Base-by-base conservation (phyloP, 2,888 invertebrate genomes). In the Hyposoter didymator region DNA sequence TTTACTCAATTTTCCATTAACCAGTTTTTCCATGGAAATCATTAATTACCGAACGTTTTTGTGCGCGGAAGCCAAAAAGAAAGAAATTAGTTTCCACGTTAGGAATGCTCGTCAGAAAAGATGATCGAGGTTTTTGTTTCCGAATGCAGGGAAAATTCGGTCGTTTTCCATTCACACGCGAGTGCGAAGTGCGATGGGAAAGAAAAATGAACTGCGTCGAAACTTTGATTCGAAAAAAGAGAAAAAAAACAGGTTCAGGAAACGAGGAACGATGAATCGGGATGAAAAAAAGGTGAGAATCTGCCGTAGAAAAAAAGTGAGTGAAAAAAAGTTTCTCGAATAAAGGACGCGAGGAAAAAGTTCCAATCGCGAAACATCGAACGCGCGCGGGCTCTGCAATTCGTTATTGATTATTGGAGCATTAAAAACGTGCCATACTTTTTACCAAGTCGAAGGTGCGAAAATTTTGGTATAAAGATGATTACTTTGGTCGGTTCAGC, bases 51-150 rank as follows among this genome's bases (percentile, higher is more conserved):
- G 52, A 66, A 35, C 19, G 49, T 32, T 32, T n/a, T 14, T 28
- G 49, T 17, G 19, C 10, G 32, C 39, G 14, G 73, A n/a, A 73
- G 43, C 52, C 32, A 64, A 55, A 78, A 49, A 59, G 81, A 78
- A 82, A 69, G n/a, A n/a, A 67, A 81, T 76, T 59, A 78, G 66
- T 66, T 43, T 22, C 32, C 3, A 17, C 49, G 73, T 84, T 84
- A 81, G 72, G 52, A 78, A 73, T 62, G 72, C 76, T 73, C 69
- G 64, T 84, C 84, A 22, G 32, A 2, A 35, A 47, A 49, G 39
- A 32, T 72, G 35, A 52, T 72, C 64, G 32, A 10, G 17, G 10
- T n/a, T 66, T 39, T 64, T 14, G 14, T 32, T 39, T 75, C 39
- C 70, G 14, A n/a, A 32, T 62, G 78, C n/a, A n/a, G n/a, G n/a